Evolutionary conservation across 2,113 vertebrate genomes (phyloP).

Genomic region (Paradoxurus hermaphroditus): DNA sequence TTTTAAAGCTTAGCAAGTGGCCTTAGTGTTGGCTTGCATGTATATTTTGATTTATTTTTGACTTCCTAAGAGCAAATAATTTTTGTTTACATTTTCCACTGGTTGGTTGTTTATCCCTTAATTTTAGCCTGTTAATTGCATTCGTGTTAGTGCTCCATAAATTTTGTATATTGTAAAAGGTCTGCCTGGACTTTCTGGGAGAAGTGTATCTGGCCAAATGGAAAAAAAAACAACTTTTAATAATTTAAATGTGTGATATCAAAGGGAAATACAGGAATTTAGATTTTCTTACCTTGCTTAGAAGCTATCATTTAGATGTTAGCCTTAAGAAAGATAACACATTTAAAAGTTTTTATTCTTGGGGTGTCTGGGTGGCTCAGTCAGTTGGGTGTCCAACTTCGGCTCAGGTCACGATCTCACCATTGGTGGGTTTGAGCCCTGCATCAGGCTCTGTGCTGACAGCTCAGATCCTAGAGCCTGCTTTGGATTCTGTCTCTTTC

Average conservation of each 20-base stretch:
- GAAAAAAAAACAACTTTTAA: background rate
- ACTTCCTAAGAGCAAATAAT: background rate
- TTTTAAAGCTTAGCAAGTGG: background rate
- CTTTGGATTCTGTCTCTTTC: no score
- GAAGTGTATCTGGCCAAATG: background rate
- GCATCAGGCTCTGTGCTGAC: no score
- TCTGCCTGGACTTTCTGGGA: background rate
- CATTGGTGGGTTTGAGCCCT: no score
- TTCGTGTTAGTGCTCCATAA: background rate
- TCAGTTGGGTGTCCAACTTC: no score
- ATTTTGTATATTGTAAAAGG: background rate
- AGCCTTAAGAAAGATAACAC: background rate
- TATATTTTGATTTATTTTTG: constrained; percentile 23
- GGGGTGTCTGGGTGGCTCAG: no score
- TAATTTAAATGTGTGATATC: background rate
- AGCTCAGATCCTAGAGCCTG: no score
- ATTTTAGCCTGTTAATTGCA: constrained; percentile 15
- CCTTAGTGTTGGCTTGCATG: background rate
- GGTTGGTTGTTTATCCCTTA: background rate
- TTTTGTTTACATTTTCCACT: background rate
- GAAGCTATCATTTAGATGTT: background rate
- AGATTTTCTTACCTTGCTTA: background rate
- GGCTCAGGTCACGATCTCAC: no score
- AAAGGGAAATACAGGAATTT: background rate
- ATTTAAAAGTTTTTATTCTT: background rate